These are phyloP conservation scores for Pogonomyrmex californicus DNA, from an alignment of 1,140 invertebrate genomes.

Conservation along the genomic window DNA sequence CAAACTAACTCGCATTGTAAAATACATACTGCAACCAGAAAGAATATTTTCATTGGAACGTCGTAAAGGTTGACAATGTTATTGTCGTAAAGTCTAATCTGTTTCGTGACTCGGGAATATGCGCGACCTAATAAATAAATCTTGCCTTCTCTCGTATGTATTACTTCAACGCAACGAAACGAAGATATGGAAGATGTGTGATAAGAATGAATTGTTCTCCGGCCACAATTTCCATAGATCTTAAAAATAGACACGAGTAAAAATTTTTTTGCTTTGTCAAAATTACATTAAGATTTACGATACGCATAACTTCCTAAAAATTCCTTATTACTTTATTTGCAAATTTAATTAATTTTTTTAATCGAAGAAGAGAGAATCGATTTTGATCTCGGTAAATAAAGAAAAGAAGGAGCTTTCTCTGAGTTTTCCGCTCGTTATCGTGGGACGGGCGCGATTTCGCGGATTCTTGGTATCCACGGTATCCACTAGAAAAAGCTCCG, in stretches of 20 bases:
- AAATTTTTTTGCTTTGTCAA: neutral
- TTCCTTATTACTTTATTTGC: neutral
- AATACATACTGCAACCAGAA: neutral
- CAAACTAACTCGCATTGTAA: neutral
- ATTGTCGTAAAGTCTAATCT: constrained; percentile 18
- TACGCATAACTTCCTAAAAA: neutral
- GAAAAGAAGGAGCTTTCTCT: neutral
- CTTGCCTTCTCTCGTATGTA: neutral
- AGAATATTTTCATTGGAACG: constrained; percentile 39
- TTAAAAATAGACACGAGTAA: neutral
- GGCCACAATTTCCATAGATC: neutral
- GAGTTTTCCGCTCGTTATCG: constrained; percentile 9
- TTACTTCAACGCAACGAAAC: constrained; percentile 7
- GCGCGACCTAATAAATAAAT: constrained; percentile 19
- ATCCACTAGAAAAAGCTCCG: constrained; percentile 1
- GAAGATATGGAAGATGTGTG: constrained; percentile 3
- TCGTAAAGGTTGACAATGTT: neutral
- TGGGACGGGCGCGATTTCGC: neutral
- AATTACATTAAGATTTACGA: constrained; percentile 20
- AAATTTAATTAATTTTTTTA: neutral
- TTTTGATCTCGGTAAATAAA: constrained; percentile 16
- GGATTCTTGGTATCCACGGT: neutral
- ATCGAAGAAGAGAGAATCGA: constrained; percentile 8
- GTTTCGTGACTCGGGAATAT: constrained; percentile 17
- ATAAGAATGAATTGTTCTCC: constrained; percentile 5